Percentiles rank a stretch among this genome's conserved stretches.
phyloP scores from a whole-genome alignment of 2,888 invertebrate species.

The Rotaria sp. region DNA sequence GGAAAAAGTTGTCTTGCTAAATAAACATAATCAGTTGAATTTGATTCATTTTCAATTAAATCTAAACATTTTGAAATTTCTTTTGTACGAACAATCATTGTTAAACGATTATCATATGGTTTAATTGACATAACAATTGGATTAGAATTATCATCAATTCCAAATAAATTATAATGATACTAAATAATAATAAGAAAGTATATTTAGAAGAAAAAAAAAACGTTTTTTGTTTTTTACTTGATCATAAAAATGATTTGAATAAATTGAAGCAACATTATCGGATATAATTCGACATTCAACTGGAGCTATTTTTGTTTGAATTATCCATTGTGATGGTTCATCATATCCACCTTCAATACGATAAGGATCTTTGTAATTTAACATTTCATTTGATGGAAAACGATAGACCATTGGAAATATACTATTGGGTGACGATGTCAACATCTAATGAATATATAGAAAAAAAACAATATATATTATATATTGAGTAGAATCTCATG shows the following conservation, averaged over 20 bases:
- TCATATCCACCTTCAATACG: slow-evolving; percentile 18
- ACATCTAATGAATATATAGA: not conserved
- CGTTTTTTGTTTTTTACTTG: not conserved
- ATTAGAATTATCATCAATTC: not conserved
- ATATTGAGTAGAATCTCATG: not conserved
- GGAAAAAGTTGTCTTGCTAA: slow-evolving; percentile 21
- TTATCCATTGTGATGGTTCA: slow-evolving; percentile 17
- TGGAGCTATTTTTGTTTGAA: not conserved
- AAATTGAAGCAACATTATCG: not conserved
- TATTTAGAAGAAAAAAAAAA: not conserved
- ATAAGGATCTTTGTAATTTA: not conserved
- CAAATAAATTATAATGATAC: slow-evolving; percentile 21
- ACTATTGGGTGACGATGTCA: not conserved
- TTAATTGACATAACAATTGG: slow-evolving; percentile 16
- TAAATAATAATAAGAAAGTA: not conserved
- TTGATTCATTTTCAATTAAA: not conserved
- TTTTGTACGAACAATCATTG: slow-evolving; percentile 32
- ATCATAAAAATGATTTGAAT: slow-evolving; percentile 9
- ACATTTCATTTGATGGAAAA: not conserved
- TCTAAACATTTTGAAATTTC: slow-evolving; percentile 35
- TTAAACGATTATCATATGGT: not conserved
- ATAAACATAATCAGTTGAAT: not conserved
- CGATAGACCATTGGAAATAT: not conserved
- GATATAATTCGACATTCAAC: slow-evolving; percentile 17
- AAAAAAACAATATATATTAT: not conserved